Percentiles rank a stretch among this genome's conserved stretches.
These are phyloP conservation scores for Lobophora halterata DNA, from an alignment of 2,888 invertebrate species.

Conservation along the genomic window DNA sequence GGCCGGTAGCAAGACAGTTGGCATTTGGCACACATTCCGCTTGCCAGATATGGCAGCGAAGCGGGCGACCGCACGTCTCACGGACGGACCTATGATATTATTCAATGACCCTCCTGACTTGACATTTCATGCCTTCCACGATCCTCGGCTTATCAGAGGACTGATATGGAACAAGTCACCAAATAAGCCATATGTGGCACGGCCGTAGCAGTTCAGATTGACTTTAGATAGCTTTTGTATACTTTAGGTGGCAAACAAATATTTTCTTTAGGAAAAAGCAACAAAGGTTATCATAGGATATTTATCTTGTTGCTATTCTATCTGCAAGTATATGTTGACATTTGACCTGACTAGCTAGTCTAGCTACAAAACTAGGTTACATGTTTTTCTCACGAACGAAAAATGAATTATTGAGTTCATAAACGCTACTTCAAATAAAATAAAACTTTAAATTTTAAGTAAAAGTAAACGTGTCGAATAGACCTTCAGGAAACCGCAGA, in stretches of 20 bases:
- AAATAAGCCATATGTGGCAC: slow-evolving; percentile 28
- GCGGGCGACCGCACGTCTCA: slow-evolving; percentile 58
- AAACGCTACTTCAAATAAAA: slow-evolving; percentile 6
- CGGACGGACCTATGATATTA: slow-evolving; percentile 56
- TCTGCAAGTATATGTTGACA: slow-evolving; percentile 19
- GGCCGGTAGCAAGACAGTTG: slow-evolving; percentile 51
- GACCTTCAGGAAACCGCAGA: slow-evolving; percentile 41
- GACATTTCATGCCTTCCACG: slow-evolving; percentile 49
- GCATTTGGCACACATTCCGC: slow-evolving; percentile 72
- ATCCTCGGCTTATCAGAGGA: slow-evolving; percentile 38
- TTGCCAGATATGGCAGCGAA: slow-evolving; percentile 65
- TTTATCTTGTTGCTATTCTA: slow-evolving; percentile 18
- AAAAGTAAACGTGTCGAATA: slow-evolving; percentile 36
- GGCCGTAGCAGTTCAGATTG: slow-evolving; percentile 14
- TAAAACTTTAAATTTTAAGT: slow-evolving; percentile 37
- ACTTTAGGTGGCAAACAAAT: slow-evolving; percentile 16
- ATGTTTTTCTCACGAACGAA: slow-evolving; percentile 27
- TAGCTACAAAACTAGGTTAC: slow-evolving; percentile 13
- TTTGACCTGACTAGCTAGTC: slow-evolving; percentile 20
- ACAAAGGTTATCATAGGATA: slow-evolving; percentile 1
- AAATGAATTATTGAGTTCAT: slow-evolving; percentile 11
- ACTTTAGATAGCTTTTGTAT: slow-evolving; percentile 16
- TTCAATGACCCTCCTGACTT: slow-evolving; percentile 55
- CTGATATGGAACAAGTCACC: slow-evolving; percentile 34
- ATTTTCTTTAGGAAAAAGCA: slow-evolving; percentile 7